Evolutionary conservation across 2,797 vertebrate genomes (phyloP), one percentile per base, ranked within the genome.

Genomic region (Mus minutoides): DNA sequence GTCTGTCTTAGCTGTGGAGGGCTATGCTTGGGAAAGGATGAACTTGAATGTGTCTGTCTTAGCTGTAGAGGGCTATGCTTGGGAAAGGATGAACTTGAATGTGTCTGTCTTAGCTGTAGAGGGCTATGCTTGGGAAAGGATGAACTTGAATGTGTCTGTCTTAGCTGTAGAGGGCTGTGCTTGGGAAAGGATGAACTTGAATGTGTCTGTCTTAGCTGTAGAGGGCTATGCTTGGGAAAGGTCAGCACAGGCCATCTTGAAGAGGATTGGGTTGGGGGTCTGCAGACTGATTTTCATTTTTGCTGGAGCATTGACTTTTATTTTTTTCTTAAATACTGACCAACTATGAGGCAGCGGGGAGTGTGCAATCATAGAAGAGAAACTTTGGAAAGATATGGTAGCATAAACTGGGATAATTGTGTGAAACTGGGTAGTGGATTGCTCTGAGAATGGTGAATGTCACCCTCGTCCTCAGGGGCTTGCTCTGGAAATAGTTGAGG

Each of bases 211-310:
- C 40, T 58, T 71, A 82, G 86, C 54, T 94, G 49, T 24, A 86
- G 31, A 94, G 31, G n/a, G 26, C 22, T 79, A 31, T 67, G 43
- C 22, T n/a, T 90, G 46, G 84, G 34, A 90, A 94, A 64, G 52
- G 37, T 7, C 11, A 34, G 37, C 22, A 52, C 56, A 21, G 54
- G 22, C 40, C 62, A 52, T 64, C 37, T 80, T 37, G 76, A 86
- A 79, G 49, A 91, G 73, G 13, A 77, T 86, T 96, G 43, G 31
- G 54, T 78, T 94, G 6, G 49, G 29, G 58, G 64, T 52, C 7
- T 21, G 11, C n/a, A 85, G 56, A 82, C 58, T 56, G 7, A 6
- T 29, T 71, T 94, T 76, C 79, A 22, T 78, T 91, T 97, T 97
- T 85, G 54, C 37, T 4, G 46, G 29, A 83, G 8, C 22, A 16